phyloP scores from a whole-genome alignment of 2,888 invertebrate species.

The Fissipunctia ypsillon region DNA sequence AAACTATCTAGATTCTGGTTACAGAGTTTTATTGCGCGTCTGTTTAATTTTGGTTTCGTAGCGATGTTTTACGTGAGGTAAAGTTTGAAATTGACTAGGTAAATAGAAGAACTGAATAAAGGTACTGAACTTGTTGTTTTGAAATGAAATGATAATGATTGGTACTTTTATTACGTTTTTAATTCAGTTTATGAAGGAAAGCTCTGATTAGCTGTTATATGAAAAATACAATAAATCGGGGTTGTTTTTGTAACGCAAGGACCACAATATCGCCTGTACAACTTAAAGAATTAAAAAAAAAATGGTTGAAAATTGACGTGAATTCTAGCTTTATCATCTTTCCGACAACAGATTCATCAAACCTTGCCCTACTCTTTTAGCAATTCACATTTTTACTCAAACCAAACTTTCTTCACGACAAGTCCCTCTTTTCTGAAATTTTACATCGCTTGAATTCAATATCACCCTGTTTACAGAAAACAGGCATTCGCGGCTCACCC shows the following conservation, averaged over 20 bases:
- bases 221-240: neutral
- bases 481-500: neutral
- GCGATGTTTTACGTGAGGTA: neutral
- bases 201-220: neutral
- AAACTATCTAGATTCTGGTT: neutral
- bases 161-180: neutral
- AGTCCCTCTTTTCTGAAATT: neutral
- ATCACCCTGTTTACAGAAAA: constrained; percentile 1
- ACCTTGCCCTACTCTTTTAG: no score
- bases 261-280: no score
- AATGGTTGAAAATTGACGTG: neutral
- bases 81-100: neutral
- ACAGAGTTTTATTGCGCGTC: neutral
- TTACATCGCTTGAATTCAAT: neutral
- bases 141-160: neutral
- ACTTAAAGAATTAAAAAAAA: no score
- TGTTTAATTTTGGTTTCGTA: neutral
- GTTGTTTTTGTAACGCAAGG: neutral
- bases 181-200: neutral
- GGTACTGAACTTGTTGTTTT: neutral
- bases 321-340: neutral
- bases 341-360: no score
- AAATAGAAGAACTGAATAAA: neutral
- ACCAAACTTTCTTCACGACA: neutral
- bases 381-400: no score